Conservation (phyloP, 2,888 invertebrate species). For the Melinopterus prodromus region DNA sequence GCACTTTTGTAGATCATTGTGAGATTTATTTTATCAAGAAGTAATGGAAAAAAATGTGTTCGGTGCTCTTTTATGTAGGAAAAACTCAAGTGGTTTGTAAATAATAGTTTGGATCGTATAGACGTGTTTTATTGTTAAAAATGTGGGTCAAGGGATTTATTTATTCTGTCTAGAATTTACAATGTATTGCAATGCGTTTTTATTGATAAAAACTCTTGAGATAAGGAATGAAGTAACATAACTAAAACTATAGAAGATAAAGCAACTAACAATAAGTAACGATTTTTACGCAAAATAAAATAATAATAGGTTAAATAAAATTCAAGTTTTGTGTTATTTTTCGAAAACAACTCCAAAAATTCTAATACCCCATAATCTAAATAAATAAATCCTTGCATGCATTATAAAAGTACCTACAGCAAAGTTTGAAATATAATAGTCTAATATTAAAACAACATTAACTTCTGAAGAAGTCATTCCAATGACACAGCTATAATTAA, state of each 20-base stretch:
- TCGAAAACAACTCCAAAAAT: not conserved
- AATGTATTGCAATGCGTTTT: not conserved
- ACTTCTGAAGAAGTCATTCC: not conserved
- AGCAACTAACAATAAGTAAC: too few species aligned
- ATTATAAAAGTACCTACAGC: not conserved
- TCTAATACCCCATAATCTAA: not conserved
- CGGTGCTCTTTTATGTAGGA: not conserved
- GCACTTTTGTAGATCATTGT: constrained; percentile 11
- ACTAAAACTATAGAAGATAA: too few species aligned
- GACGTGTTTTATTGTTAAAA: constrained; percentile 4
- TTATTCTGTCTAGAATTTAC: constrained; percentile 6
- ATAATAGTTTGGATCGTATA: not conserved
- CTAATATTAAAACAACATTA: not conserved
- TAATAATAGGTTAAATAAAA: not conserved
- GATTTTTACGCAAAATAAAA: not conserved
- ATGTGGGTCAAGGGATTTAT: not conserved
- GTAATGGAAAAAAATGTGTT: constrained; percentile 6
- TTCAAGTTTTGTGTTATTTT: not conserved
- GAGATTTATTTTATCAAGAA: not conserved
- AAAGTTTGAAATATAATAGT: not conserved
- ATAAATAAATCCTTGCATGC: not conserved
- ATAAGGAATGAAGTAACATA: too few species aligned
- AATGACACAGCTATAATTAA: not conserved
- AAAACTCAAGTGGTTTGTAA: constrained; percentile 18
- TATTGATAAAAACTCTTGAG: not conserved